Evolutionary conservation across 2,888 invertebrate species (phyloP).

Genomic region (Diarsia mendica): DNA sequence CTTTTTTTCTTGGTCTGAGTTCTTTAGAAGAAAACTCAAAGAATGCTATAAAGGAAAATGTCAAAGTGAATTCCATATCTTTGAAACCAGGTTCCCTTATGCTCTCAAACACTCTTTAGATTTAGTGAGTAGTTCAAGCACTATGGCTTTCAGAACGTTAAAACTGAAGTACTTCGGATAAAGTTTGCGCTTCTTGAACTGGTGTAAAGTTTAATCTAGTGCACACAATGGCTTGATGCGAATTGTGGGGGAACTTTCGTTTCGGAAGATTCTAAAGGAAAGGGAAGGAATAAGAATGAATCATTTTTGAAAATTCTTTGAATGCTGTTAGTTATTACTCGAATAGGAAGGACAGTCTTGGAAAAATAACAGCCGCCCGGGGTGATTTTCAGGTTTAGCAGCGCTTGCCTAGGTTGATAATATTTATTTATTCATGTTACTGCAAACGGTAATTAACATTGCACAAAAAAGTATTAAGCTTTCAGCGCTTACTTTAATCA

Average conservation of each 20-base stretch:
- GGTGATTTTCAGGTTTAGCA: too few relatives aligned
- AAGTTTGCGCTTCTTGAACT: conserved; percentile 34
- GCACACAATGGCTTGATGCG: conserved; percentile 24
- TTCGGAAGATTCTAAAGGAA: background rate
- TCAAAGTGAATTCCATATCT: background rate
- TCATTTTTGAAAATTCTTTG: background rate
- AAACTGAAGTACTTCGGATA: conserved; percentile 35
- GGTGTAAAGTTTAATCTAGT: conserved; percentile 47
- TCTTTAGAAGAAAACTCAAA: background rate
- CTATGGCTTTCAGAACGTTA: conserved; percentile 38
- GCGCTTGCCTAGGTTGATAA: too few relatives aligned
- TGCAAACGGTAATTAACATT: too few relatives aligned
- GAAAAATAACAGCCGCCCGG: too few relatives aligned
- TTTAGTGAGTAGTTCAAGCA: conserved; percentile 23
- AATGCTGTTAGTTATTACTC: background rate
- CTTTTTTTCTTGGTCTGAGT: too few relatives aligned
- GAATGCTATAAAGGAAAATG: background rate
- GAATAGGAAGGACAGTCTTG: too few relatives aligned
- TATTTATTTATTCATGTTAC: too few relatives aligned
- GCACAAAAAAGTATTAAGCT: too few relatives aligned
- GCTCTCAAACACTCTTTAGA: background rate
- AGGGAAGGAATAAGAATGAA: conserved; percentile 13
- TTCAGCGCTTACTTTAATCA: too few relatives aligned
- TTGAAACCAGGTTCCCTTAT: background rate
- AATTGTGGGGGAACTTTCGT: conserved; percentile 19